A percentile compares a stretch with the other conserved stretches of the same genome.
phyloP scores from a whole-genome alignment of 2,888 invertebrate species.

The Trachelus tabidus region DNA sequence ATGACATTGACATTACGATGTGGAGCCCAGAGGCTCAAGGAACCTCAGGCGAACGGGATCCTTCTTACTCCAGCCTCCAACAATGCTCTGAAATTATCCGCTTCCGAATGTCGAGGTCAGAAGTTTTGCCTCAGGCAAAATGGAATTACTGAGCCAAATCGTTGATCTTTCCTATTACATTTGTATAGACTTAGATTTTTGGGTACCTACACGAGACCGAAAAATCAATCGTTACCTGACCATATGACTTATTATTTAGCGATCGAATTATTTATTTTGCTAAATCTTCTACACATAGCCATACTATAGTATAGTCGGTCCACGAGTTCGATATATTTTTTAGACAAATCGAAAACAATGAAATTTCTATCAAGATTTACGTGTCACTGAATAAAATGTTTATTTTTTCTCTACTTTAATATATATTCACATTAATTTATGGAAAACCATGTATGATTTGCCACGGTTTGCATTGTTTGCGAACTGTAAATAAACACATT shows the following conservation, averaged over 20 bases:
- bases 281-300: background rate
- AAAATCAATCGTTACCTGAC: background rate
- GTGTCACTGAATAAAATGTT: no score
- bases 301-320: background rate
- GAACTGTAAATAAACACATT: no score
- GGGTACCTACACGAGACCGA: background rate
- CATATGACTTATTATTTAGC: background rate
- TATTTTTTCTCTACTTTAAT: no score
- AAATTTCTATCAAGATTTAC: no score
- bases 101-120: slow-evolving; percentile 35
- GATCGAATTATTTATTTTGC: background rate
- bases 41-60: background rate
- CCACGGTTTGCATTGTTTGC: no score
- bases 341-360: no score
- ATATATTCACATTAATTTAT: no score
- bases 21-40: slow-evolving; percentile 9
- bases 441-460: no score
- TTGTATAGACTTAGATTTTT: background rate
- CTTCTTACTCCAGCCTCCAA: background rate
- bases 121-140: slow-evolving; percentile 28
- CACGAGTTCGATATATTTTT: no score
- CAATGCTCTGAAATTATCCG: slow-evolving; percentile 23
- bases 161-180: background rate
- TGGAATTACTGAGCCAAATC: background rate
- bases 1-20: slow-evolving; percentile 24